Evolutionary conservation across 2,797 vertebrate species (phyloP).

Genomic region (Mus caroli): DNA sequence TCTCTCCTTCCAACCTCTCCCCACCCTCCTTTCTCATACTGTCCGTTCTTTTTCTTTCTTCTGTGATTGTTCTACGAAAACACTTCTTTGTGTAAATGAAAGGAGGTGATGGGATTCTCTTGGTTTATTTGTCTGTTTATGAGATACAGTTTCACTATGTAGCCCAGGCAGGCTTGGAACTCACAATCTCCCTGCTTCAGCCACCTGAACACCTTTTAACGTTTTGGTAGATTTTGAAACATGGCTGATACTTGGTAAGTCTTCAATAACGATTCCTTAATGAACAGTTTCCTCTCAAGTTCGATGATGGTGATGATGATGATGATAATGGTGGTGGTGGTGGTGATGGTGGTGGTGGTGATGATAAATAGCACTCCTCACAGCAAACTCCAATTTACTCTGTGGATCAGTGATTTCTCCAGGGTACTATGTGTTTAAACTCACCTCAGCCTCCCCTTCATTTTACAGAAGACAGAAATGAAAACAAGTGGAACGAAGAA

Average conservation of each 20-base stretch:
- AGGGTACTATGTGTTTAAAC: not conserved
- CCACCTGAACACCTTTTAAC: not conserved
- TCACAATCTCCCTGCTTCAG: not conserved
- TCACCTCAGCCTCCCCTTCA: not conserved
- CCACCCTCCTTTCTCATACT: not conserved
- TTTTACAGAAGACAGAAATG: constrained; percentile 1
- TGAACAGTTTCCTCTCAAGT: not conserved
- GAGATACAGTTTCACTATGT: not conserved
- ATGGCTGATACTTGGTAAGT: not conserved
- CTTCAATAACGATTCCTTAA: constrained; percentile 45
- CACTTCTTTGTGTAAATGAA: not conserved
- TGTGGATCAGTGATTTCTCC: not conserved
- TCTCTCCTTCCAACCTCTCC: not conserved
- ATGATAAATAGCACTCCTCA: not conserved
- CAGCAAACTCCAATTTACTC: constrained; percentile 19
- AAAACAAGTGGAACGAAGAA: not conserved
- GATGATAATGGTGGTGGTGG: not conserved
- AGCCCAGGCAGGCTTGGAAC: too few species aligned
- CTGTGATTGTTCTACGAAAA: constrained; percentile 4
- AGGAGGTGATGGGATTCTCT: not conserved
- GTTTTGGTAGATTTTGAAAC: constrained; percentile 59
- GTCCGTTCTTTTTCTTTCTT: not conserved
- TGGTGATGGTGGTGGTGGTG: not conserved
- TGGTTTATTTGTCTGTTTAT: too few species aligned
- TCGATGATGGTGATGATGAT: not conserved